Conservation (phyloP, 2,113 vertebrate species). For the Fukomys damarensis region DNA sequence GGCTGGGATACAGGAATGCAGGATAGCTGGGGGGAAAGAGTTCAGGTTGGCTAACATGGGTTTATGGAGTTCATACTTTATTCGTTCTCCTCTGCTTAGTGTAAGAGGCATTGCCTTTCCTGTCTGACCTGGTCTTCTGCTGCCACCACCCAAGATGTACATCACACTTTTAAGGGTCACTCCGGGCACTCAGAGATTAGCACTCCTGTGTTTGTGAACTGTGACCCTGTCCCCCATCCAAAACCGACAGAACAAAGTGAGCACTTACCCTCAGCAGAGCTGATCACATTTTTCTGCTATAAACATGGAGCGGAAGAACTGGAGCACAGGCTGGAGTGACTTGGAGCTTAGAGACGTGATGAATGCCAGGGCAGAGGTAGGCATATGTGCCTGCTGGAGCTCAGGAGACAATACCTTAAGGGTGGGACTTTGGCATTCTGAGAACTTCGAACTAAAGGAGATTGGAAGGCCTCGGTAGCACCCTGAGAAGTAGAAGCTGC, state of each 20-base stretch:
- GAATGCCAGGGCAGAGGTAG: rapidly evolving
- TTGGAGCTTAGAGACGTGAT: neutral
- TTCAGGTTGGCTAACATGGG: neutral
- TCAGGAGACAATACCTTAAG: neutral
- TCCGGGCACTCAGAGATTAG: neutral
- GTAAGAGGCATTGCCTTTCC: neutral
- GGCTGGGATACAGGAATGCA: neutral
- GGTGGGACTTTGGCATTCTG: neutral
- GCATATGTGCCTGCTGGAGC: neutral
- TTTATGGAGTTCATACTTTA: neutral
- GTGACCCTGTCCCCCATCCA: neutral
- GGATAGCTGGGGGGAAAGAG: neutral
- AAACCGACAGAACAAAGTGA: neutral
- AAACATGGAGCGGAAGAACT: neutral
- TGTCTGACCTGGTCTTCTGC: neutral
- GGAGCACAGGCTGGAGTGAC: neutral
- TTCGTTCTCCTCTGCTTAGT: neutral
- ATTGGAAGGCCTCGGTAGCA: neutral
- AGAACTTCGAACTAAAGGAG: neutral
- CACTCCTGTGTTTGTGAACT: too few species aligned
- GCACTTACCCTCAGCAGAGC: neutral
- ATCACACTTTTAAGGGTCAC: neutral
- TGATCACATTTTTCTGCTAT: neutral
- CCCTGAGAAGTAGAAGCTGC: neutral
- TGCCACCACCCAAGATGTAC: neutral